These are phyloP conservation scores for Heteromormyrus szaboi DNA, from an alignment of 2,797 vertebrate species.

Conservation along the genomic window DNA sequence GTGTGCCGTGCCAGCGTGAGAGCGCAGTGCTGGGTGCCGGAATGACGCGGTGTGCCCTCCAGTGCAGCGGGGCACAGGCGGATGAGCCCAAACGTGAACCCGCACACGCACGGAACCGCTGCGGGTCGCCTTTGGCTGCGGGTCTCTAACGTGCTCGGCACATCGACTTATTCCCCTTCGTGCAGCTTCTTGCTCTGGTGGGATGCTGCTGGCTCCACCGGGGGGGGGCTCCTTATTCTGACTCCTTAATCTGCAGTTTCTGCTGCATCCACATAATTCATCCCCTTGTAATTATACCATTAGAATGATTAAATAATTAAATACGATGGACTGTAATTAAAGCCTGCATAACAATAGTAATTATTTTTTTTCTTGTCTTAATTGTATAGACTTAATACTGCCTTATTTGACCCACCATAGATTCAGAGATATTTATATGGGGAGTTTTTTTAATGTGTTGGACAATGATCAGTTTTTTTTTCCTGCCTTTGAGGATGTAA, in stretches of 20 bases:
- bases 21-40: not conserved
- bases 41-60: not conserved
- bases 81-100: not conserved
- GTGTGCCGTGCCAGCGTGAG: not conserved
- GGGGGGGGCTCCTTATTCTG: not conserved
- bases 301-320: not conserved
- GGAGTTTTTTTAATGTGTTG: not conserved
- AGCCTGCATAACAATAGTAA: not conserved
- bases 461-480: not conserved
- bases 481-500: not conserved
- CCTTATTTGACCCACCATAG: not conserved
- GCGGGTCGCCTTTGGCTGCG: not conserved
- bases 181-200: not conserved
- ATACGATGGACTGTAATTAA: not conserved
- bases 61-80: not conserved
- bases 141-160: not conserved
- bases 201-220: not conserved
- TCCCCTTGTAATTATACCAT: conserved; percentile 1
- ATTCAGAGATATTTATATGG: not conserved
- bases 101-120: not conserved
- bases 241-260: not conserved
- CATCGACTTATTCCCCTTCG: not conserved
- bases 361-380: not conserved
- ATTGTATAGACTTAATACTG: not conserved
- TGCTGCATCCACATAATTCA: not conserved